Percentiles rank a stretch among this genome's conserved stretches.
These are phyloP conservation scores for Antitype chi DNA, from an alignment of 2,888 invertebrate genomes.

Conservation along the genomic window DNA sequence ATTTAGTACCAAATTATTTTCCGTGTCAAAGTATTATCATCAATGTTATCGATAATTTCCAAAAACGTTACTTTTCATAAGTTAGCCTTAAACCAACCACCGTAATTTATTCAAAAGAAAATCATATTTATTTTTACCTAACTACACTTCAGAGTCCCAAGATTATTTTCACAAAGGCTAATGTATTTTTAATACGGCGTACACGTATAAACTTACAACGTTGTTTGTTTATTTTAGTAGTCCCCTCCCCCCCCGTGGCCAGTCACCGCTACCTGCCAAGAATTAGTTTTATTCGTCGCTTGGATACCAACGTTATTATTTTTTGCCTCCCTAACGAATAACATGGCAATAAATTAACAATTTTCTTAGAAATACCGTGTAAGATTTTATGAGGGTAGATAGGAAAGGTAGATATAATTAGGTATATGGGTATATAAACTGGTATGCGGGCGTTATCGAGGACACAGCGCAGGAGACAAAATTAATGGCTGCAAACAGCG, in stretches of 20 bases:
- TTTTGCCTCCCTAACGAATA: slow-evolving; percentile 66
- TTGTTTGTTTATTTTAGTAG: slow-evolving; percentile 61
- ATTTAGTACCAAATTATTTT: no score
- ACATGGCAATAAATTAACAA: slow-evolving; percentile 75
- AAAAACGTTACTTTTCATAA: neutral
- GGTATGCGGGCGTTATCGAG: slow-evolving; percentile 69
- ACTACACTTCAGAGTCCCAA: slow-evolving; percentile 8
- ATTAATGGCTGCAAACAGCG: slow-evolving; percentile 57
- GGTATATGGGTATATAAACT: slow-evolving; percentile 36
- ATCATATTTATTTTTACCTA: slow-evolving; percentile 35
- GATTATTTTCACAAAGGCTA: slow-evolving; percentile 50
- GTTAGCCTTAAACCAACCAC: neutral
- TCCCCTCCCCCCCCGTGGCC: neutral
- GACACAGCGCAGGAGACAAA: slow-evolving; percentile 35
- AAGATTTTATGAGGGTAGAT: slow-evolving; percentile 60
- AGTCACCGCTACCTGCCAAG: slow-evolving; percentile 59
- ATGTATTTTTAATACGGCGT: slow-evolving; percentile 65
- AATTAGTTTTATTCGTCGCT: slow-evolving; percentile 56
- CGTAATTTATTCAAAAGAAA: slow-evolving; percentile 33
- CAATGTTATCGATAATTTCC: neutral
- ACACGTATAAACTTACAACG: slow-evolving; percentile 30
- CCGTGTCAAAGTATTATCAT: no score
- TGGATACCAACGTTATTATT: slow-evolving; percentile 53
- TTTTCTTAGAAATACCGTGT: slow-evolving; percentile 67
- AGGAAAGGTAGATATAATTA: slow-evolving; percentile 59